Evolutionary conservation across 2,113 vertebrate genomes (phyloP), one percentile per base, ranked within the genome.

Genomic region (Rutilus rutilus): DNA sequence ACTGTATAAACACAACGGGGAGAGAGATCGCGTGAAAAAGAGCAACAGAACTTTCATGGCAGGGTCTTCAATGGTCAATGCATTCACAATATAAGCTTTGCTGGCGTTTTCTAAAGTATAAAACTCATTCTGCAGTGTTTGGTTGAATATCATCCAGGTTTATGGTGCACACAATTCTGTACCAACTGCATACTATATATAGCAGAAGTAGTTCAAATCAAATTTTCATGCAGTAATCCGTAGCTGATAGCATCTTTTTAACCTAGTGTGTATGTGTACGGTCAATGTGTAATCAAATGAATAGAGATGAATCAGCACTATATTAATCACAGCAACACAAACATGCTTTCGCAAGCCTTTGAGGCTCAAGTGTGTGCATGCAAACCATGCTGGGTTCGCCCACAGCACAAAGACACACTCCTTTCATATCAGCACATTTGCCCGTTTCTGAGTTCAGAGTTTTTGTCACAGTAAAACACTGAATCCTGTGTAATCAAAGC

Each of bases 301-400:
- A 45, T 14, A 21, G 5, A 30, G 62, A 45, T 64, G 50, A 50
- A 33, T 75, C 71, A 75, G 71, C 71, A 57, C n/a, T 78, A 64
- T 69, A 87, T 82, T 64, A 77, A 36, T 60, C 79, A 85, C 60
- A 42, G 10, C 60, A 73, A 47, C n/a, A 69, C 60, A 82, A 83
- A 83, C 36, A 30, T 83, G 65, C 75, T 81, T 87, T 89, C 62
- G 87, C 57, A 86, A 82, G 73, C 74, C 69, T 59, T 36, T 71
- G 33, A 71, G 57, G 69, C 50, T 86, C 19, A 71, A 82, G 73
- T 64, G 64, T 86, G 39, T 52, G n/a, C 17, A 17, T 6, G 86
- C 87, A 90, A 89, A 90, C 81, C 89, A 86, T 87, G 90, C 90
- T 88, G 86, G 92, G 86, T 92, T 93, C 93, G 91, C 91, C 75